Conservation (phyloP, 2,888 invertebrate genomes). For the Thecophora atra region DNA sequence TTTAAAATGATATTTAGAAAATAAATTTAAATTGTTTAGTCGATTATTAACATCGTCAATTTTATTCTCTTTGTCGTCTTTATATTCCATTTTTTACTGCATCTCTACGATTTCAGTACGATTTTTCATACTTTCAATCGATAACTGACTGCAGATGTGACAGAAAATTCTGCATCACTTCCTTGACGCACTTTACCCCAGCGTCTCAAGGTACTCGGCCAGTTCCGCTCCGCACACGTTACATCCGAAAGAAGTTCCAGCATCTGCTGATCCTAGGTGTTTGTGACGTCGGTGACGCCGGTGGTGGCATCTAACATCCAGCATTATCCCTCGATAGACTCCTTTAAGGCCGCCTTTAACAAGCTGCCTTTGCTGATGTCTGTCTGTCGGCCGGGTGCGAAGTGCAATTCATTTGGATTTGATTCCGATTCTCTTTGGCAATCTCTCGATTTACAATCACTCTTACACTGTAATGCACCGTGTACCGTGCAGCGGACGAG, state of each 20-base stretch:
- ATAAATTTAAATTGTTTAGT: too few species aligned
- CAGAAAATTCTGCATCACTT: neutral
- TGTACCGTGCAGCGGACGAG: too few species aligned
- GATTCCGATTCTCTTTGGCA: slow-evolving; percentile 18
- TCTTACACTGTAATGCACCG: neutral
- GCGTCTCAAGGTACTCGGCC: neutral
- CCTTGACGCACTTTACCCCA: slow-evolving; percentile 14
- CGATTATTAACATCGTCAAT: too few species aligned
- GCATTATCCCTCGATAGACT: neutral
- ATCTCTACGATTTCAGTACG: too few species aligned
- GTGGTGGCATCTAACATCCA: neutral
- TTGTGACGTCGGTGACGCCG: neutral
- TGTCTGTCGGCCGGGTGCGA: slow-evolving; percentile 16
- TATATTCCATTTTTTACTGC: too few species aligned
- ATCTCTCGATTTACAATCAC: neutral
- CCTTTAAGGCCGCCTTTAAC: slow-evolving; percentile 22
- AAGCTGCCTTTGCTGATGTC: slow-evolving; percentile 27
- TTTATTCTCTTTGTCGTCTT: too few species aligned
- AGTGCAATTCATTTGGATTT: slow-evolving; percentile 21
- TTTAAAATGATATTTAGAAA: too few species aligned
- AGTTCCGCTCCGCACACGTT: slow-evolving; percentile 6
- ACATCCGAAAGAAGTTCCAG: neutral
- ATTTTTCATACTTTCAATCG: too few species aligned
- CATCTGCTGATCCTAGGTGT: slow-evolving; percentile 20
- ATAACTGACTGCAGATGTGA: slow-evolving; percentile 5